Evolutionary conservation across 2,797 vertebrate genomes (phyloP), one percentile per base, ranked within the genome.

Genomic region (Gephyroberyx darwinii): DNA sequence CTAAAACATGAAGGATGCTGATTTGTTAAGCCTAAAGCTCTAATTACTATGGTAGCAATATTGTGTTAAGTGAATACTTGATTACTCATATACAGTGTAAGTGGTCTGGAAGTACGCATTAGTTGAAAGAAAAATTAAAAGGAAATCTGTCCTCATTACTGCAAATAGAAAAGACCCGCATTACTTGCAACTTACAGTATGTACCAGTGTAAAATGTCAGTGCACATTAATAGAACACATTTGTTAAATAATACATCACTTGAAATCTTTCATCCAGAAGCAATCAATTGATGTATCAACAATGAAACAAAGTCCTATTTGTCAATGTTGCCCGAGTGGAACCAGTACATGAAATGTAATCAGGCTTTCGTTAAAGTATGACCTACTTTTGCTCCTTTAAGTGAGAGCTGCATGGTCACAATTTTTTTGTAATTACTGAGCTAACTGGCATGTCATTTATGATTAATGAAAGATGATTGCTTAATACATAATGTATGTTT

Each of bases 391-490:
- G 54, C 19, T 69, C 71, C 82, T 69, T 84, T 80, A 77, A 83
- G 77, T 71, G 67, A 82, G 72, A 68, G 69, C 82, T 80, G 75
- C 80, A 37, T 80, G 87, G 84, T 83, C 84, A 84, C 75, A 82
- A 57, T 86, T 82, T 26, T 78, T 75, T 87, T 84, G 78, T 89
- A 88, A 92, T 92, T 92, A 92, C 82, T 22, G 74, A 85, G 71
- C 89, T 88, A 91, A 91, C 88, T 75, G 82, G 75, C 75, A 81
- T 79, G 82, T 79, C 82, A 73, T 80, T 61, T 67, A 76, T 90
- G 89, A 92, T 90, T 92, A 90, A 92, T 91, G 89, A 76, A 75
- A 65, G 77, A 86, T 89, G 51, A 90, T 91, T 89, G 63, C 73
- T 69, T 80, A 70, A 86, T 90, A 86, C 88, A 90, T 88, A 83